Evolutionary conservation across 2,113 vertebrate species (phyloP).

Genomic region (Corvus moneduloides): DNA sequence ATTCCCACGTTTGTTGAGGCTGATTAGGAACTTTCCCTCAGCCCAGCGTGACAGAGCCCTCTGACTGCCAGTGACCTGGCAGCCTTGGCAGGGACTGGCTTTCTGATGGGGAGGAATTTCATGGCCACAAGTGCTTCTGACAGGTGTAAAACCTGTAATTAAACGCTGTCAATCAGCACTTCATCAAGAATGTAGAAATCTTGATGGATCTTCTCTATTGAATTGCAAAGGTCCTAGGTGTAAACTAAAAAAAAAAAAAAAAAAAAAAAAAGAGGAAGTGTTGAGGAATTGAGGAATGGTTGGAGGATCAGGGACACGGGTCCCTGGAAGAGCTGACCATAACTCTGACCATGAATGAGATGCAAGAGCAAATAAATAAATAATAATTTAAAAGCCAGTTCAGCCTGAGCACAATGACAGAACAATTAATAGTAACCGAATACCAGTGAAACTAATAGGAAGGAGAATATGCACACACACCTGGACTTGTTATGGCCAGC

Average conservation of each 20-base stretch:
- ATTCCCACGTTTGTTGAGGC: constrained; percentile 64
- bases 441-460: neutral
- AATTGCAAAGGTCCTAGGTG: neutral
- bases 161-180: neutral
- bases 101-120: neutral
- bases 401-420: neutral
- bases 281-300: too few relatives aligned
- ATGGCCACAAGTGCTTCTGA: neutral
- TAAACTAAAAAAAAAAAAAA: neutral
- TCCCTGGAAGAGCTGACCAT: too few relatives aligned
- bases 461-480: neutral
- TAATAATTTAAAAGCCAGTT: neutral
- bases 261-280: neutral
- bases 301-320: too few relatives aligned
- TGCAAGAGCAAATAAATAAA: neutral
- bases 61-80: neutral
- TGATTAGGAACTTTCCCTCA: constrained; percentile 48
- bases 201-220: neutral
- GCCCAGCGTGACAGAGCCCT: neutral
- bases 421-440: neutral
- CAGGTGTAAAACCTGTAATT: neutral
- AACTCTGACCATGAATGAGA: neutral
- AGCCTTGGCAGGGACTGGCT: neutral
- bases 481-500: neutral
- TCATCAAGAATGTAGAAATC: neutral